phyloP scores from a whole-genome alignment of 2,113 vertebrate species.

The Telmatochromis sp. region DNA sequence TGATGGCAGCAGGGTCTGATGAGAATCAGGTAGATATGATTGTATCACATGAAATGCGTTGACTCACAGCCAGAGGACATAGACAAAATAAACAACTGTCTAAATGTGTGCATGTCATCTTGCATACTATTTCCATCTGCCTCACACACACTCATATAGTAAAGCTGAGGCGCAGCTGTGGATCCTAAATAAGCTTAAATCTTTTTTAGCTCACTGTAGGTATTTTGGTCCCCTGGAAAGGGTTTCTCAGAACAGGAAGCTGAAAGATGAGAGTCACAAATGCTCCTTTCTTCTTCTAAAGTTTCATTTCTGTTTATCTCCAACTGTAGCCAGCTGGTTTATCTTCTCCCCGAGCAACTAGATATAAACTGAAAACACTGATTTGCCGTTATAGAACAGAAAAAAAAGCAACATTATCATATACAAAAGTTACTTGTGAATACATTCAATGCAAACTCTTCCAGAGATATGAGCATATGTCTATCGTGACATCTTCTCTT shows the following conservation, averaged over 20 bases:
- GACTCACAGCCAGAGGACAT: neutral
- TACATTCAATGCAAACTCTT: neutral
- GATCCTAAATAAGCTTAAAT: conserved; percentile 12
- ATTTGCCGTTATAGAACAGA: neutral
- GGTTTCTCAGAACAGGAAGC: neutral
- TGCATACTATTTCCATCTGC: neutral
- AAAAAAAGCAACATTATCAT: neutral
- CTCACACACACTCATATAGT: neutral
- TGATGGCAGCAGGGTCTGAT: neutral
- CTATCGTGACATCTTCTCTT: neutral
- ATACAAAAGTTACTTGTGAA: neutral
- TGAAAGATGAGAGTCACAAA: neutral
- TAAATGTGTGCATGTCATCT: neutral
- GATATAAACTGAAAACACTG: neutral
- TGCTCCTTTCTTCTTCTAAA: neutral
- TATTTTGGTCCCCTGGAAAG: conserved; percentile 19
- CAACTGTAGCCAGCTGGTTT: neutral
- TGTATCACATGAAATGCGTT: neutral
- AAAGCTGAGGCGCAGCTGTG: conserved; percentile 9
- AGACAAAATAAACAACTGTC: neutral
- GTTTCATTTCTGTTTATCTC: neutral
- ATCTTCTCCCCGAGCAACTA: neutral
- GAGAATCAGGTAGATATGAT: conserved; percentile 1
- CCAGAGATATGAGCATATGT: conserved; percentile 1
- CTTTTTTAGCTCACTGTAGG: conserved; percentile 10